Evolutionary conservation across 2,113 vertebrate species (phyloP).

Genomic region (Thryonomys swinderianus): DNA sequence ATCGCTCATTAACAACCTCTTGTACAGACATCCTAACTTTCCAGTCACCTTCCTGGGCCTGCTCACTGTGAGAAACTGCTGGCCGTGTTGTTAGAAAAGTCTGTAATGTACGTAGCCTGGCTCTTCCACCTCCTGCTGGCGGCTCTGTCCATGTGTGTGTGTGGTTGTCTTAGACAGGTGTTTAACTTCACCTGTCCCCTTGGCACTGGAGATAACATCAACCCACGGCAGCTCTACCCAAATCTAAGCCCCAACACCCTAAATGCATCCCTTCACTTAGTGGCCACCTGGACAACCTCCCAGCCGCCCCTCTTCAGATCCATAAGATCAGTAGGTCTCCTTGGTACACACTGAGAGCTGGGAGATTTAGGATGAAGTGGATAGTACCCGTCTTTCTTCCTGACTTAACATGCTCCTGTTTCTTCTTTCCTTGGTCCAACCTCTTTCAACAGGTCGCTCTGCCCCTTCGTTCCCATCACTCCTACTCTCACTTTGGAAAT

Average conservation of each 20-base stretch:
- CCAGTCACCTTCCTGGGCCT: neutral
- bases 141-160: neutral
- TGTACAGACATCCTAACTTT: neutral
- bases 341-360: neutral
- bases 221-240: neutral
- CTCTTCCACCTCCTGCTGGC: neutral
- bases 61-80: neutral
- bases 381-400: neutral
- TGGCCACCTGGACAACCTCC: neutral
- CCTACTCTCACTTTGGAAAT: neutral
- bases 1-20: neutral
- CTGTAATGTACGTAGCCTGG: neutral
- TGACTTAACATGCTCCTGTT: neutral
- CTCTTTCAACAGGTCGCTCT: neutral
- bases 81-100: neutral
- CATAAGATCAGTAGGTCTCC: neutral
- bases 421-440: neutral
- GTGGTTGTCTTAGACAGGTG: neutral
- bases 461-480: neutral
- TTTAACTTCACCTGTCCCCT: neutral
- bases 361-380: neutral
- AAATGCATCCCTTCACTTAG: neutral
- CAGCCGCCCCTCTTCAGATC: neutral
- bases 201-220: neutral
- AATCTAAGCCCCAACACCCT: rapidly evolving